Conservation (phyloP, 2,113 vertebrate genomes). For the Oreocharis arfaki region DNA sequence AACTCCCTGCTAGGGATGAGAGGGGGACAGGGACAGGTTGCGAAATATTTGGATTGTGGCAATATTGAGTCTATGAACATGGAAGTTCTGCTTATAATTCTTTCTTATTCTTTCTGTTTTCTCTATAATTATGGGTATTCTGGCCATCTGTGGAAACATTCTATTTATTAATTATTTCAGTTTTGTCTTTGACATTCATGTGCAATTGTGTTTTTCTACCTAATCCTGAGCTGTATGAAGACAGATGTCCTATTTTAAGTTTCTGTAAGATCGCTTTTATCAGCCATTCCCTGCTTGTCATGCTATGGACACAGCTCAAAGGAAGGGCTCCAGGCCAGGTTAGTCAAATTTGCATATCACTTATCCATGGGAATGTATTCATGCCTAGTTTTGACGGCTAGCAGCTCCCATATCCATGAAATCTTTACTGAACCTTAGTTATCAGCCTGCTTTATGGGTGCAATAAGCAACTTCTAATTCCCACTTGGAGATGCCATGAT, state of each 20-base stretch:
- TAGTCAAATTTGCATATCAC: neutral
- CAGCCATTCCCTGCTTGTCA: neutral
- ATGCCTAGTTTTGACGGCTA: neutral
- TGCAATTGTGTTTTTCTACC: neutral
- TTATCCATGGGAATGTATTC: neutral
- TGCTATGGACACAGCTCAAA: neutral
- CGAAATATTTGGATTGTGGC: neutral
- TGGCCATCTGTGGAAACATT: neutral
- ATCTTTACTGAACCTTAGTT: neutral
- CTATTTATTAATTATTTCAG: neutral
- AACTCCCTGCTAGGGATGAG: neutral
- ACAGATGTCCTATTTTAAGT: neutral
- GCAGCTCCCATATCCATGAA: neutral
- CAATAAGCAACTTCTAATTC: neutral
- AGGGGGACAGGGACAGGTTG: neutral
- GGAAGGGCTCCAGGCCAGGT: neutral
- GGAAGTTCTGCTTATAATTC: neutral
- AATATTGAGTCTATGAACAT: neutral
- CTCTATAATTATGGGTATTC: neutral
- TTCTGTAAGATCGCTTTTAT: neutral
- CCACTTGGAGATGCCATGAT: neutral
- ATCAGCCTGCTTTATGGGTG: neutral
- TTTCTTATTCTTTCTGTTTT: neutral
- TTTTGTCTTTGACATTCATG: neutral
- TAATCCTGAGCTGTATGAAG: neutral